These are phyloP conservation scores for Reticulitermes speratus DNA, from an alignment of 1,140 invertebrate species.

Conservation along the genomic window DNA sequence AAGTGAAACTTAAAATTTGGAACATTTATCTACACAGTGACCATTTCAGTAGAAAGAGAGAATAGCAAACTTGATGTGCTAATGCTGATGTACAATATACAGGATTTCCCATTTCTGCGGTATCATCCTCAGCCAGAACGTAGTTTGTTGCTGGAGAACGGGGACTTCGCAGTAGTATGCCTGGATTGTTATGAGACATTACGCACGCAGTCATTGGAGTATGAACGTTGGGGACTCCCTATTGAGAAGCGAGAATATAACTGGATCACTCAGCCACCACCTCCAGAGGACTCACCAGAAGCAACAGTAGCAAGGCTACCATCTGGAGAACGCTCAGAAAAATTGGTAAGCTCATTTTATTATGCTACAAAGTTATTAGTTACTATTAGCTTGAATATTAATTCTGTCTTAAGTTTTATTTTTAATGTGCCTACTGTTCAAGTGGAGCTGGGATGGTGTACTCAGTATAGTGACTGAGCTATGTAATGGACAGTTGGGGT, in stretches of 20 bases:
- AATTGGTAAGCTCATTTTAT: conserved; percentile 57
- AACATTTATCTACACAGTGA: too few species aligned
- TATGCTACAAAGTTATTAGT: background rate
- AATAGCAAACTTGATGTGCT: too few species aligned
- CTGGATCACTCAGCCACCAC: conserved; percentile 87
- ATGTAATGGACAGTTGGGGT: too few species aligned
- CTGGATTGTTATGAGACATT: conserved; percentile 87
- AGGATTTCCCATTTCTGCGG: conserved; percentile 59
- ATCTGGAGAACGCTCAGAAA: conserved; percentile 75
- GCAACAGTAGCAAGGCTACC: conserved; percentile 75
- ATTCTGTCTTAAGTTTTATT: background rate
- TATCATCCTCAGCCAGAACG: conserved; percentile 80
- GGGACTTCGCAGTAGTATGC: conserved; percentile 88
- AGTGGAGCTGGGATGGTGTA: too few species aligned
- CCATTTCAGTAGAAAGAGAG: too few species aligned
- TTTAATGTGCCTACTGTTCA: too few species aligned
- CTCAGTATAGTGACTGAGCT: too few species aligned
- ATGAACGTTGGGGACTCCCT: conserved; percentile 85
- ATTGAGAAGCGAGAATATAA: conserved; percentile 85
- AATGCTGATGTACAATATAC: conserved; percentile 22
- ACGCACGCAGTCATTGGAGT: conserved; percentile 80
- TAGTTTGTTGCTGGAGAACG: conserved; percentile 83
- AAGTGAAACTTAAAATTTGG: too few species aligned
- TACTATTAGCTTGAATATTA: background rate
- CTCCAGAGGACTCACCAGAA: conserved; percentile 81